Conservation (phyloP, 2,113 vertebrate genomes). For the Otolemur garnettii region DNA sequence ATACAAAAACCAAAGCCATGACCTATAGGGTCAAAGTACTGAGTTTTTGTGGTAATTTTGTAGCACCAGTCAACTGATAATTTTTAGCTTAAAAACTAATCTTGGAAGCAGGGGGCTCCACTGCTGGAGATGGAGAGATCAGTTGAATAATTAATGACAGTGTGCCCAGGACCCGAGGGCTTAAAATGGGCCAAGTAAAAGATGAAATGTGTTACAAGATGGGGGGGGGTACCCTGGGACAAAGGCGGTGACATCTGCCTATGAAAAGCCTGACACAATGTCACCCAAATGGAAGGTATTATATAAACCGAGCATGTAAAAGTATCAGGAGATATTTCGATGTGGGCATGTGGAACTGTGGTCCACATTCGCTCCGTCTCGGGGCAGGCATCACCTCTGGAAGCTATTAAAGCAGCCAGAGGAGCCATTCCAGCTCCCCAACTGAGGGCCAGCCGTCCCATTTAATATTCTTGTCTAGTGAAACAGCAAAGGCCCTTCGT, state of each 20-base stretch:
- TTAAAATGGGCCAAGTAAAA: neutral
- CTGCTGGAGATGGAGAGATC: accelerated
- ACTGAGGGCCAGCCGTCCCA: constrained; percentile 78
- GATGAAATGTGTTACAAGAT: neutral
- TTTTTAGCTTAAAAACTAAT: neutral
- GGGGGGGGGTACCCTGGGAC: too few species aligned
- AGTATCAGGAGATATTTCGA: neutral
- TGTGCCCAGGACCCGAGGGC: neutral
- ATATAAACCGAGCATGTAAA: neutral
- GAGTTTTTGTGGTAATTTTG: neutral
- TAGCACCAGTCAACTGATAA: neutral
- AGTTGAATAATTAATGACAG: neutral
- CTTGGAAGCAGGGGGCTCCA: neutral
- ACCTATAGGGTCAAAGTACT: neutral
- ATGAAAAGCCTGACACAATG: neutral
- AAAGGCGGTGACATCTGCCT: neutral
- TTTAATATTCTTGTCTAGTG: constrained; percentile 87
- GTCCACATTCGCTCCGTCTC: too few species aligned
- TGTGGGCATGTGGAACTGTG: neutral
- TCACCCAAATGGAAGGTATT: neutral
- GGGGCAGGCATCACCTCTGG: constrained; percentile 48
- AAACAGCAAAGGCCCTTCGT: constrained; percentile 84
- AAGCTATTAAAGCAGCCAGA: constrained; percentile 72
- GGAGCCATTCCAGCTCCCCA: constrained; percentile 80
- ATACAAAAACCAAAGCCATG: neutral